Conservation (phyloP, 2,797 vertebrate genomes). For the Chelmon rostratus region DNA sequence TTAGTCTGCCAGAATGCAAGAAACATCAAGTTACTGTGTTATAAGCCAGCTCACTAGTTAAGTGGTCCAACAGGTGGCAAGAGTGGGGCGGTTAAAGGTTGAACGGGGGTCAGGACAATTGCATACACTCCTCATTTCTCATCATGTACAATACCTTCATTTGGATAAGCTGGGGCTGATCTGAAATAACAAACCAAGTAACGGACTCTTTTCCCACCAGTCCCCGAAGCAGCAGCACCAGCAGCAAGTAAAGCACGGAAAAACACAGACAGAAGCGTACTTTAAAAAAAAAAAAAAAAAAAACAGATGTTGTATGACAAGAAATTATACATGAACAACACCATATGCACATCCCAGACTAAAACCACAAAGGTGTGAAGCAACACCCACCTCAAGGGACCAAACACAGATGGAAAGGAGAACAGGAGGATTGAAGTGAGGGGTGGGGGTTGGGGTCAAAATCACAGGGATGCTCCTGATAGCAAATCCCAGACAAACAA, state of each 20-base stretch:
- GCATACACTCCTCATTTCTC: background rate
- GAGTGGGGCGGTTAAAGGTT: slow-evolving; percentile 4
- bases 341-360: slow-evolving; percentile 54
- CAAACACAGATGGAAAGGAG: slow-evolving; percentile 32
- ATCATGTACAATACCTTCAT: background rate
- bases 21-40: slow-evolving; percentile 23
- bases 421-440: background rate
- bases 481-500: slow-evolving; percentile 29
- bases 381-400: slow-evolving; percentile 61
- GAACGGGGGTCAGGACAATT: background rate
- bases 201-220: background rate
- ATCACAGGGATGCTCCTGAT: slow-evolving; percentile 17
- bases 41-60: background rate
- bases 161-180: slow-evolving; percentile 20
- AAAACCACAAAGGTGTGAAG: slow-evolving; percentile 64
- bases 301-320: background rate
- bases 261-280: background rate
- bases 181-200: slow-evolving; percentile 11
- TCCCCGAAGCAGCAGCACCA: background rate
- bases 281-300: no score
- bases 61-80: slow-evolving; percentile 31
- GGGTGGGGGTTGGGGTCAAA: background rate
- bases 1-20: slow-evolving; percentile 24
- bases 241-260: background rate
- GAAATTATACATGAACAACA: slow-evolving; percentile 9